Conservation (phyloP, 2,888 invertebrate species). For the Prosapia bicincta region DNA sequence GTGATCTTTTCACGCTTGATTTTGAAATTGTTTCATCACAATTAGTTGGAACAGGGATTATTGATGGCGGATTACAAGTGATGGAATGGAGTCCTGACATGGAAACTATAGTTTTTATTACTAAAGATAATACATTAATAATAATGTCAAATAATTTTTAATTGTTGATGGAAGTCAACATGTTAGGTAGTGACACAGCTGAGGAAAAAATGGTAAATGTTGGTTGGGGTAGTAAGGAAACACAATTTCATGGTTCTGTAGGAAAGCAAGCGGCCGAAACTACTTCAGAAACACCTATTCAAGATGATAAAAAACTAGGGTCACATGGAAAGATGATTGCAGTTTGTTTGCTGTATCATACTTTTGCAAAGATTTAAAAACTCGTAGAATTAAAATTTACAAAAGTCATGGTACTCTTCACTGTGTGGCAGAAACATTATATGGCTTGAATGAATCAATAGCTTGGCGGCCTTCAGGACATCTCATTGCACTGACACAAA, state of each 20-base stretch:
- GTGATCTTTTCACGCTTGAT: constrained; percentile 19
- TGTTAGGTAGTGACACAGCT: constrained; percentile 61
- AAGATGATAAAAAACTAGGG: constrained; percentile 51
- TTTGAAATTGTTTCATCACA: too few relatives aligned
- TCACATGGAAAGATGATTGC: constrained; percentile 89
- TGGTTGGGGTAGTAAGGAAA: constrained; percentile 95
- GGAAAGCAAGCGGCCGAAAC: constrained; percentile 72
- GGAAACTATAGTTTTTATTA: constrained; percentile 66
- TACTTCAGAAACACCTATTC: constrained; percentile 43
- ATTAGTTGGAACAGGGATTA: too few relatives aligned
- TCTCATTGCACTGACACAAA: constrained; percentile 71
- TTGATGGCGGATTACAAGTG: constrained; percentile 48
- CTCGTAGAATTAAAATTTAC: constrained; percentile 70
- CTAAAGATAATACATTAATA: constrained; percentile 50
- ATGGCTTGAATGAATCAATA: constrained; percentile 62
- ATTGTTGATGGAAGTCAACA: constrained; percentile 56
- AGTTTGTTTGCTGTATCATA: constrained; percentile 76
- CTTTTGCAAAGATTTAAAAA: constrained; percentile 50
- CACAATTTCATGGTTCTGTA: constrained; percentile 91
- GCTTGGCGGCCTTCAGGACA: constrained; percentile 77
- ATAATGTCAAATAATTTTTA: constrained; percentile 60
- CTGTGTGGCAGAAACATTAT: constrained; percentile 68
- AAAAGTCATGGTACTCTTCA: constrained; percentile 70
- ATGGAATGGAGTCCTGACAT: constrained; percentile 79
- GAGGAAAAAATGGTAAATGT: constrained; percentile 75